Base-by-base conservation (phyloP, 2,797 vertebrate species). In the Rhadinocentrus ornatus region DNA sequence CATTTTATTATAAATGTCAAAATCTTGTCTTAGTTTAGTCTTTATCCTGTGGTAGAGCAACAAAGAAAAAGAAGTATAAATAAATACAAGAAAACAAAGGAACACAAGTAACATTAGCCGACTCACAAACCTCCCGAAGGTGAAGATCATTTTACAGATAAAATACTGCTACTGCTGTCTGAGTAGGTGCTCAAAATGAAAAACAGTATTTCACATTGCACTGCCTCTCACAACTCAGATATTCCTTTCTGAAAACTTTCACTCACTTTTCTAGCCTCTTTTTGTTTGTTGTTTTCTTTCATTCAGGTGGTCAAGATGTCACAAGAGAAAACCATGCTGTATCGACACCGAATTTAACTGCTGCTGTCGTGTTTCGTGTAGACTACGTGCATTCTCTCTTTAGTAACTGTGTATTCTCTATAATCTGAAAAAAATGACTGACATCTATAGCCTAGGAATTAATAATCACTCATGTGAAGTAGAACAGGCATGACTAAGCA, bases 401-500 rank as follows among this genome's bases (percentile, higher is more conserved):
- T 86, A 77, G 77, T 80, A 90, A 91, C 82, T 88, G 91, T 94
- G 91, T 92, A 91, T 86, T 88, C 91, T 88, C 87, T 92, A 89
- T 91, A 88, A 90, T 91, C 81, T 88, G 84, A 87, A 89, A 88
- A 87, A 89, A 88, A 89, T 87, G 76, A 84, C 78, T 76, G 79
- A 91, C 84, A 90, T 91, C 84, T 77, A 83, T 93, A 94, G 86
- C 84, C 85, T 93, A 93, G 91, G 58, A 88, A 90, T 90, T 81
- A 92, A 90, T 93, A 92, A 90, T 88, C 85, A 91, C 87, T 66
- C 82, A 85, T 84, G 85, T 89, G 79, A 88, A 86, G 82, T 91
- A 91, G 89, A 93, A 83, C 85, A 86, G 93, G 92, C 94, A 94
- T 94, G 91, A 91, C 88, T 93, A 91, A 90, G 91, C 89, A 91